Evolutionary conservation across 2,797 vertebrate species (phyloP), one percentile per base, ranked within the genome.

Genomic region (Coreius guichenoti): DNA sequence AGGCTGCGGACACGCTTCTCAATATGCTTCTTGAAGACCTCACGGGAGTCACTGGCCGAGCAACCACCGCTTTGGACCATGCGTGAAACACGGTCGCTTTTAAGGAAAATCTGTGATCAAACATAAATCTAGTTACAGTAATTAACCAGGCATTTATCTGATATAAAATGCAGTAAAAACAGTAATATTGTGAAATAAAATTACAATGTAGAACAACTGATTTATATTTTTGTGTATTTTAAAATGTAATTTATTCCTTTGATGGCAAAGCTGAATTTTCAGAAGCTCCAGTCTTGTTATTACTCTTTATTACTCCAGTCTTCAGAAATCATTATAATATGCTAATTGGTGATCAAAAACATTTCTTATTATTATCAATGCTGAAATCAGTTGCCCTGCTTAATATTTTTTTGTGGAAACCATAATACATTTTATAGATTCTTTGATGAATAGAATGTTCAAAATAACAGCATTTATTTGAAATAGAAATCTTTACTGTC

Each of bases 1-100:
- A 99, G 95, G 93, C 98, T 99, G 49, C 98, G 97, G 49, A 99
- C 98, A 0, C 98, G 94, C 51, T 98, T 98, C 94, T 99, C 98
- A 0, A 99, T 99, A 94, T 99, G 98, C 89, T 99, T 99, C 95
- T 99, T 99, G 92, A 99, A 99, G 87, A 99, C 97, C 84, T 99
- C 98, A 0, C 98, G 94, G 2, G 97, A 99, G 92, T 99, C 98
- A 0, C 94, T 98, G 3, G 98, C 97, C 0, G 98, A 99, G 92
- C 96, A 99, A 51, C 98, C 97, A 1, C 98, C 98, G 0, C 98
- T 98, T 92, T 99, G 98, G 19, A 99, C 98, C 98, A 99, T 99
- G 87, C 97, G 95, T 56, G 96, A 97, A 9, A 99, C 97, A 0
- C 98, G 97, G 88, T 99, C 98, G 0, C 98, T 99, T 92, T 98